Percentiles rank a stretch among this genome's conserved stretches.
Conservation (phyloP, 2,888 invertebrate species). For the Ischnura elegans region DNA sequence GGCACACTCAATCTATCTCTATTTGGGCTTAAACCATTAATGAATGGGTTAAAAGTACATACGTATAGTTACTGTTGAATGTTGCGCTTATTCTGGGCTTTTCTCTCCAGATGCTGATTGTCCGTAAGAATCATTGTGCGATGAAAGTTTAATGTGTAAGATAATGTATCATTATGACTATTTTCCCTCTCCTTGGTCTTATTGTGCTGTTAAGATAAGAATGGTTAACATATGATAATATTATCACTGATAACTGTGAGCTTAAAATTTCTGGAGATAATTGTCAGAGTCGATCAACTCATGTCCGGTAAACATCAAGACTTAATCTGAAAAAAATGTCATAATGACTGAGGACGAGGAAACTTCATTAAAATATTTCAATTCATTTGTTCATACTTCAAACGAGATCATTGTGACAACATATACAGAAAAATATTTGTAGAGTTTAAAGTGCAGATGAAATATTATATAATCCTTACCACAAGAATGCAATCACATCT, state of each 20-base stretch:
- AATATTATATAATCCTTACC: constrained; percentile 57
- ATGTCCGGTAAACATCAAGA: constrained; percentile 28
- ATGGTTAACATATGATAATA: constrained; percentile 60
- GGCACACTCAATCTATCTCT: constrained; percentile 64
- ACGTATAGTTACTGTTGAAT: constrained; percentile 63
- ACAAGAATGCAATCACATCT: constrained; percentile 62
- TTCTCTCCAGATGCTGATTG: constrained; percentile 53
- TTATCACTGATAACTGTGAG: constrained; percentile 63
- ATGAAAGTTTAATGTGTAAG: constrained; percentile 61
- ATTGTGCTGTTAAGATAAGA: constrained; percentile 62
- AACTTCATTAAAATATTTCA: constrained; percentile 25
- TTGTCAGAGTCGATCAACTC: constrained; percentile 12
- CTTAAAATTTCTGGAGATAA: constrained; percentile 50
- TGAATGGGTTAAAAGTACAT: constrained; percentile 45
- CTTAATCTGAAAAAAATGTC: constrained; percentile 4
- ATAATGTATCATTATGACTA: constrained; percentile 61
- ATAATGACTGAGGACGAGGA: constrained; percentile 18
- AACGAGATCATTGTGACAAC: constrained; percentile 28
- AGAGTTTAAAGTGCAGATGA: constrained; percentile 54
- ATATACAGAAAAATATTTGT: constrained; percentile 47
- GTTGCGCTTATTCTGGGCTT: constrained; percentile 62
- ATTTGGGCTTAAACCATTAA: constrained; percentile 62
- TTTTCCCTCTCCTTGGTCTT: constrained; percentile 63
- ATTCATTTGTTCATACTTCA: constrained; percentile 45
- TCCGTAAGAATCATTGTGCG: constrained; percentile 56